These are phyloP conservation scores for Campoplex capitator DNA, from an alignment of 2,888 invertebrate species.

Conservation along the genomic window DNA sequence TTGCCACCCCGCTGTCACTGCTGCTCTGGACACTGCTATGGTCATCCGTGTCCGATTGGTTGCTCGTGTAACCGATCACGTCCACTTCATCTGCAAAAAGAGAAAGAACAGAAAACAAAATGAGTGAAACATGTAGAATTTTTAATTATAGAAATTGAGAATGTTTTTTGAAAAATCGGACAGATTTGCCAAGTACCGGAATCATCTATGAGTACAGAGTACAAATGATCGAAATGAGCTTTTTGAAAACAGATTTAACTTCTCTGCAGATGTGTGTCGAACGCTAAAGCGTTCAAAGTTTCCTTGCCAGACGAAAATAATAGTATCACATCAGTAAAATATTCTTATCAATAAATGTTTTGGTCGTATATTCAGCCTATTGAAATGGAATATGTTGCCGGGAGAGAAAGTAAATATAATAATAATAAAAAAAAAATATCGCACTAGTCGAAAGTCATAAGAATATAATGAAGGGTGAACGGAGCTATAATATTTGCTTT, in stretches of 20 bases:
- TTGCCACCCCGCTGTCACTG: slow-evolving; percentile 91
- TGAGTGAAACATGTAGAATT: neutral
- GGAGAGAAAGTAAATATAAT: neutral
- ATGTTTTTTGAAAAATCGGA: neutral
- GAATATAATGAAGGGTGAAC: slow-evolving; percentile 36
- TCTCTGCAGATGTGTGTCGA: neutral
- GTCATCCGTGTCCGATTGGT: slow-evolving; percentile 94
- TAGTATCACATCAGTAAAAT: too few species aligned
- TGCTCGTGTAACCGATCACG: slow-evolving; percentile 94
- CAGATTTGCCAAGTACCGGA: neutral
- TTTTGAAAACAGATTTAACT: neutral
- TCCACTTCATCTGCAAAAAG: slow-evolving; percentile 91
- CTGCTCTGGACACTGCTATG: slow-evolving; percentile 92
- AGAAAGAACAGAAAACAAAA: neutral
- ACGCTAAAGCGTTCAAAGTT: too few species aligned
- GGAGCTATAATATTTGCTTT: slow-evolving; percentile 4
- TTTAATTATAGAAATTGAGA: neutral
- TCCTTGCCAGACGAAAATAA: too few species aligned
- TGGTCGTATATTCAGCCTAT: neutral
- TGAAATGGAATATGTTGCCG: neutral
- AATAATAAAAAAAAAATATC: neutral
- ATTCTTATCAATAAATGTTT: neutral
- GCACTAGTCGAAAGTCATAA: neutral
- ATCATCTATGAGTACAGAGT: too few species aligned
- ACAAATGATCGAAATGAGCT: neutral